phyloP scores from a whole-genome alignment of 2,113 vertebrate species.

The Sapajus apella region DNA sequence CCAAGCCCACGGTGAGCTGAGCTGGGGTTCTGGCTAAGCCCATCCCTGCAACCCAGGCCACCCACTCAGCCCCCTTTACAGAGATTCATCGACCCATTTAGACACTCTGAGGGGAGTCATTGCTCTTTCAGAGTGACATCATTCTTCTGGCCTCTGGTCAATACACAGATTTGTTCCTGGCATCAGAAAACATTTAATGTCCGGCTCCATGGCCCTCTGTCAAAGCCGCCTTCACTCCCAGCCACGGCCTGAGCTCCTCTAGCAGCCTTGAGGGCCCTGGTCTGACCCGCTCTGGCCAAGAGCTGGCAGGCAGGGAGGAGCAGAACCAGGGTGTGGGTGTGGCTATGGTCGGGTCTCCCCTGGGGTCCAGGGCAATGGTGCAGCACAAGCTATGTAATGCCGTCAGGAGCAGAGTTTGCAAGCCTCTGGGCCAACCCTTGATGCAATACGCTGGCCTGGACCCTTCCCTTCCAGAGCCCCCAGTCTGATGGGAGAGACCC shows the following conservation, averaged over 20 bases:
- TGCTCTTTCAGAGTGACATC: not conserved
- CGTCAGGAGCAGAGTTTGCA: not conserved
- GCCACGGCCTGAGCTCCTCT: fast-evolving
- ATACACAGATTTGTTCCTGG: not conserved
- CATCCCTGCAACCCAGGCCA: not conserved
- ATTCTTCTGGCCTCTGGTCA: not conserved
- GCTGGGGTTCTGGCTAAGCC: not conserved
- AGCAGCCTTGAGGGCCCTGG: not conserved
- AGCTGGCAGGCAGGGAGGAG: not conserved
- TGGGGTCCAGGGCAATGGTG: fast-evolving
- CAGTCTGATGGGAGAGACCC: not conserved
- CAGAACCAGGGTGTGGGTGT: not conserved
- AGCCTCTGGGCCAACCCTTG: no score
- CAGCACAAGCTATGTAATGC: not conserved
- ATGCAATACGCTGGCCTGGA: fast-evolving
- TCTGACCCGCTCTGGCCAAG: not conserved
- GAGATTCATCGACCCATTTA: fast-evolving
- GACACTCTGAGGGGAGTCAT: fast-evolving
- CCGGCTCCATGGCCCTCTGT: fast-evolving
- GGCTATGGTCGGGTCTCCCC: fast-evolving
- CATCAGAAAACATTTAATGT: fast-evolving
- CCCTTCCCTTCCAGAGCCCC: not conserved
- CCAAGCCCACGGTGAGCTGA: fast-evolving
- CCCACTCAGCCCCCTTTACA: not conserved
- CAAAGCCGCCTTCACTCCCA: not conserved